These are phyloP conservation scores for Equus przewalskii DNA, from an alignment of 2,113 vertebrate genomes.

Conservation along the genomic window DNA sequence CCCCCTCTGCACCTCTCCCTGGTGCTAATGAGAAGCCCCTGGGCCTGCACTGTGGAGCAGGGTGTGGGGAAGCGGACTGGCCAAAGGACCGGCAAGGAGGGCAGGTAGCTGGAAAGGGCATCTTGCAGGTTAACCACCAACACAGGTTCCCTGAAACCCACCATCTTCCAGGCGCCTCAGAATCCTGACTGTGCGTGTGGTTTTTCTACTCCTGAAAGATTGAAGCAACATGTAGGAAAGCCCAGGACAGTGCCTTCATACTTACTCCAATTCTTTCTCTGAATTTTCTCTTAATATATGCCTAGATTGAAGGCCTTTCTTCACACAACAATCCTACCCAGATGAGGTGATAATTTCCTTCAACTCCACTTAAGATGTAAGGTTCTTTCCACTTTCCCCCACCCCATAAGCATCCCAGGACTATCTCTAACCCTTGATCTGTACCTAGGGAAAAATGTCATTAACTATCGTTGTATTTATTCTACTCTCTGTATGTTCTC, in stretches of 20 bases:
- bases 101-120: no score
- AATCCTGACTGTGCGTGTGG: background rate
- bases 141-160: background rate
- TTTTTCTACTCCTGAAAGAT: background rate
- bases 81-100: background rate
- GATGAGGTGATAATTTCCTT: background rate
- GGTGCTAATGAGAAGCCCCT: background rate
- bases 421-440: background rate
- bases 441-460: background rate
- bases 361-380: background rate
- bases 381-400: background rate
- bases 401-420: background rate
- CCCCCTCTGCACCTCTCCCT: background rate
- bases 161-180: background rate
- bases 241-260: background rate
- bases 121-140: background rate
- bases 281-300: background rate
- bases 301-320: background rate
- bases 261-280: background rate
- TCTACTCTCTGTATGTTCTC: background rate
- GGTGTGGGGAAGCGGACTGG: background rate
- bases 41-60: accelerated
- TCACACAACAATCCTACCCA: background rate
- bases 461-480: background rate
- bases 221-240: background rate